Evolutionary conservation across 1,140 invertebrate species (phyloP), one percentile per base, ranked within the genome.

Genomic region (Spodoptera frugiperda): DNA sequence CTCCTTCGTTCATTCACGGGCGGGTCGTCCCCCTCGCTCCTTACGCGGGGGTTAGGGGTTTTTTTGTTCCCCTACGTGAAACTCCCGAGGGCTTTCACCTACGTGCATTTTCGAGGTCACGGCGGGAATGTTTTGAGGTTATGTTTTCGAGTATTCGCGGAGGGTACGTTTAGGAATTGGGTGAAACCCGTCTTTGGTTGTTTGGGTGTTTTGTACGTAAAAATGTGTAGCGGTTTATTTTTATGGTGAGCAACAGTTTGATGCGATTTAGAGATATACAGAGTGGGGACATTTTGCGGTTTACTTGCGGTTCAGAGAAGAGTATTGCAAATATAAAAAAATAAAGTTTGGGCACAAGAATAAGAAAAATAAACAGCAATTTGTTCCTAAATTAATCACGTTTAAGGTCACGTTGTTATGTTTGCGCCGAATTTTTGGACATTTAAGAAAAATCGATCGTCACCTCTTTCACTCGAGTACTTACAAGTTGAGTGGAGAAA

Each of bases 1-100:
- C 91, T 93, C 91, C 91, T 93, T 92, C 90, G 90, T 89, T 91
- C 92, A 93, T 92, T 93, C 92, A 93, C 89, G 92, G 91, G 89
- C 85, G 87, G 87, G 81, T 79, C 76, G 81, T 76, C 78, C 77
- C 86, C 87, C 90, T 83, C 86, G 85, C 86, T 89, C 88, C 89
- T 89, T 91, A 79, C 78, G 84, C 84, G 87, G 89, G 89, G 87
- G 88, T 87, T 70, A 84, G 88, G 87, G 89, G 82, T 86, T 93
- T 93, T 93, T 93, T 93, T 92, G 90, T 88, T 89, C 90, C 89
- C 88, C 88, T 89, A 91, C 90, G 89, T 90, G 85, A 87, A 67
- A 86, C 86, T 81, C 87, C 87, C 87, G 90, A 89, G 91, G 89
- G 89, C 90, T 92, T 92, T 93, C 89, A 93, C 91, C 90, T 91